A percentile compares a stretch with the other conserved stretches of the same genome.
Evolutionary conservation across 2,888 invertebrate genomes (phyloP).

Genomic region (Ichneumoninae sp.): DNA sequence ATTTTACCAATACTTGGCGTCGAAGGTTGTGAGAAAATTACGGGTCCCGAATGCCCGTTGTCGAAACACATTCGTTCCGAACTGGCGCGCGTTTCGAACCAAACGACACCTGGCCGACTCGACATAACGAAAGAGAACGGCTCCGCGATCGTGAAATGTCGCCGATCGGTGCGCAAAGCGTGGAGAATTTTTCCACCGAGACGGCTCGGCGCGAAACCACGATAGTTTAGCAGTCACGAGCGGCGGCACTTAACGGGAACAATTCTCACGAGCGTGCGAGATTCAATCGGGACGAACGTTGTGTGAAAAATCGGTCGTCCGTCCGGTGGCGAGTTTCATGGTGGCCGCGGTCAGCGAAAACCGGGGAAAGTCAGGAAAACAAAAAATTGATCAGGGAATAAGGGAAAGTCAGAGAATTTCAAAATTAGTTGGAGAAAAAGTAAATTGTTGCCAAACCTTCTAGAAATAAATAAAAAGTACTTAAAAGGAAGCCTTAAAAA

Average conservation of each 20-base stretch:
- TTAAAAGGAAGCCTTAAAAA: too few species aligned
- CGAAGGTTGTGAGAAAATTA: conserved; percentile 49
- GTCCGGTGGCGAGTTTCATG: background rate
- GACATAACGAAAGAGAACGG: conserved; percentile 58
- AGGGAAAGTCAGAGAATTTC: too few species aligned
- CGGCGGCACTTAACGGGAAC: conserved; percentile 26
- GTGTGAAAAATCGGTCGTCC: background rate
- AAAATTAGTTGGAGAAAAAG: too few species aligned
- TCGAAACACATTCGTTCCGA: conserved; percentile 33
- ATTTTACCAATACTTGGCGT: conserved; percentile 18
- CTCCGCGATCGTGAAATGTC: conserved; percentile 40
- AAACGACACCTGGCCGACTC: conserved; percentile 32
- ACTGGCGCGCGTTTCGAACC: conserved; percentile 31
- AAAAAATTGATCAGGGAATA: too few species aligned
- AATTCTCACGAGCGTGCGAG: conserved; percentile 13
- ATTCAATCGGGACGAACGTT: background rate
- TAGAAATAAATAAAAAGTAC: too few species aligned
- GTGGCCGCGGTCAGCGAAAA: too few species aligned
- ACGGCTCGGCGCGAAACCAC: background rate
- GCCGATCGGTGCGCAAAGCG: conserved; percentile 5
- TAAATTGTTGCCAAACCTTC: too few species aligned
- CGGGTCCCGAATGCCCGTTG: conserved; percentile 3
- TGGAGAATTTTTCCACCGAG: conserved; percentile 8
- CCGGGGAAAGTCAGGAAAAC: too few species aligned
- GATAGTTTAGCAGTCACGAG: conserved; percentile 31